These are phyloP conservation scores for Gorsachius goisagi DNA, from an alignment of 2,113 vertebrate genomes.

Conservation along the genomic window DNA sequence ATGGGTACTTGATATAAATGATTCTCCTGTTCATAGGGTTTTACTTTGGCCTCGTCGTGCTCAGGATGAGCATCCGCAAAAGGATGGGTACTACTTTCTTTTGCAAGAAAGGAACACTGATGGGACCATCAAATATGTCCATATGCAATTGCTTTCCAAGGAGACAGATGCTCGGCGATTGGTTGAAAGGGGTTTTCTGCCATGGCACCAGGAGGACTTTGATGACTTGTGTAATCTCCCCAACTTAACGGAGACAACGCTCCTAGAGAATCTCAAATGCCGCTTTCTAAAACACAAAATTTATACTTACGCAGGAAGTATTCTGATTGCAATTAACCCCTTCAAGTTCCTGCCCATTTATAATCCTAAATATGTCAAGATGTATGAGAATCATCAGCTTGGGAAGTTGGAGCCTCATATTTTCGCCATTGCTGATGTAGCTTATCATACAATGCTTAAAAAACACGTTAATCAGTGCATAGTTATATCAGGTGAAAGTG, in stretches of 20 bases:
- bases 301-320: conserved; percentile 89
- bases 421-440: conserved; percentile 89
- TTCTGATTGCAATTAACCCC: conserved; percentile 92
- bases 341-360: conserved; percentile 94
- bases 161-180: conserved; percentile 81
- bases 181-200: conserved; percentile 90
- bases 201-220: conserved; percentile 82
- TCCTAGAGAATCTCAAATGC: conserved; percentile 79
- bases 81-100: conserved; percentile 86
- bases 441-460: conserved; percentile 88
- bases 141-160: conserved; percentile 78
- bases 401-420: conserved; percentile 91
- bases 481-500: conserved; percentile 91
- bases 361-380: conserved; percentile 94
- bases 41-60: conserved; percentile 85
- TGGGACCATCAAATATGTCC: conserved; percentile 86
- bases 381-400: conserved; percentile 92
- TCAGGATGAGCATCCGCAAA: conserved; percentile 79
- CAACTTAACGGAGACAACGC: conserved; percentile 76
- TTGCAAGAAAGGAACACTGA: conserved; percentile 84
- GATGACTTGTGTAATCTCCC: conserved; percentile 89
- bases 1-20: conserved; percentile 77
- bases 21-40: conserved; percentile 81
- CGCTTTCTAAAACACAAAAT: conserved; percentile 89
- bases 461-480: conserved; percentile 88